Percentiles rank a stretch among this genome's conserved stretches.
These are phyloP conservation scores for Drosophila mayaguana DNA, from an alignment of 2,888 invertebrate species.

Conservation along the genomic window DNA sequence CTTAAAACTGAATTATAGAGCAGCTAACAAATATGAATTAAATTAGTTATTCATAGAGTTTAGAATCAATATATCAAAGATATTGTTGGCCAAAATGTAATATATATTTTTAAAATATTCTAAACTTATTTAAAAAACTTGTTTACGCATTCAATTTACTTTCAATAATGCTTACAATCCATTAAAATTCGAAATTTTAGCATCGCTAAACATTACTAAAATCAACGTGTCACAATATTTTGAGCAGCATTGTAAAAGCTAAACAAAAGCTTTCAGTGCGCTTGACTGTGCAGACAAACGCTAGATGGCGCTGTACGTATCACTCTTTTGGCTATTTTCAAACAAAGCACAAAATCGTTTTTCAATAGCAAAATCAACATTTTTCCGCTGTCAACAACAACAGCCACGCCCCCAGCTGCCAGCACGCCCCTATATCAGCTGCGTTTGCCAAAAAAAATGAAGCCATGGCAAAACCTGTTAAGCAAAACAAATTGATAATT, in stretches of 20 bases:
- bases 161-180: not conserved
- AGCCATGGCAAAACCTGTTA: not conserved
- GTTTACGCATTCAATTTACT: not conserved
- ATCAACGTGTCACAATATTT: conserved; percentile 23
- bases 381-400: conserved; percentile 1
- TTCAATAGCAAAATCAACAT: conserved; percentile 21
- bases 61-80: not conserved
- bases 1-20: not conserved
- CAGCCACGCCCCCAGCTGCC: not conserved
- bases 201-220: not conserved
- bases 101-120: not conserved
- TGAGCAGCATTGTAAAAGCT: conserved; percentile 61
- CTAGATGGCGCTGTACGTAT: conserved; percentile 35
- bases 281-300: not conserved
- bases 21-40: not conserved
- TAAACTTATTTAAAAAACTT: not conserved
- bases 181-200: not conserved
- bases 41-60: not conserved
- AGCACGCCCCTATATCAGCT: conserved; percentile 13
- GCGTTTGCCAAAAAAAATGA: conserved; percentile 40
- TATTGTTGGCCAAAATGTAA: not conserved
- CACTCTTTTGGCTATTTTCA: not conserved
- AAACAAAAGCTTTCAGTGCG: conserved; percentile 37
- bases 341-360: conserved; percentile 9
- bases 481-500: conserved; percentile 4